Percentiles rank a stretch among this genome's conserved stretches.
Conservation (phyloP, 2,113 vertebrate genomes). For the Gallinago jamesoni region DNA sequence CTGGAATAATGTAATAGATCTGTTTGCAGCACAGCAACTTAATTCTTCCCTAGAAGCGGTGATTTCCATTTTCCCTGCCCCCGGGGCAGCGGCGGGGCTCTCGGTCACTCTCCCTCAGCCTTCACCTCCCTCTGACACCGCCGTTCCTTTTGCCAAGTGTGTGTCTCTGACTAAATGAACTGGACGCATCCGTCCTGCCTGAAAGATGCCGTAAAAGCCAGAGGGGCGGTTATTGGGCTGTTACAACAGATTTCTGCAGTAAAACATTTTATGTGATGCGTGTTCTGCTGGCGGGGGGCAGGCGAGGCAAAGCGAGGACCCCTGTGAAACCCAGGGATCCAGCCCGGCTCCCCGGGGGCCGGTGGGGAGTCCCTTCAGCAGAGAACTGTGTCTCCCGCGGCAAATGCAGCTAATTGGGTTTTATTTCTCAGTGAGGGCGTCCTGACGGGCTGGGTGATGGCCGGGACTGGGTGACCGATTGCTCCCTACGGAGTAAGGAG, state of each 20-base stretch:
- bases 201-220: background rate
- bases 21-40: background rate
- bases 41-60: background rate
- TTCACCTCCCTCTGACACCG: background rate
- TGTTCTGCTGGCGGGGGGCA: background rate
- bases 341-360: fast-evolving
- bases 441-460: background rate
- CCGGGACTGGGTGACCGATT: background rate
- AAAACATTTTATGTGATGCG: background rate
- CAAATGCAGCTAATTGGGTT: fast-evolving
- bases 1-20: background rate
- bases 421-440: background rate
- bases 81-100: background rate
- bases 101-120: background rate
- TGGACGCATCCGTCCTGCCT: fast-evolving
- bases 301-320: background rate
- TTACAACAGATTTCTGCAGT: background rate
- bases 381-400: background rate
- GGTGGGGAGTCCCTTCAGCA: background rate
- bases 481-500: background rate
- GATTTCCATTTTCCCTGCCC: background rate
- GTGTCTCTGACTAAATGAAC: background rate
- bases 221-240: background rate
- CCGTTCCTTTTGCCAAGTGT: fast-evolving
- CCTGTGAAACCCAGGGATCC: background rate